These are phyloP conservation scores for Pelosia muscerda DNA, from an alignment of 2,888 invertebrate species.

Conservation along the genomic window DNA sequence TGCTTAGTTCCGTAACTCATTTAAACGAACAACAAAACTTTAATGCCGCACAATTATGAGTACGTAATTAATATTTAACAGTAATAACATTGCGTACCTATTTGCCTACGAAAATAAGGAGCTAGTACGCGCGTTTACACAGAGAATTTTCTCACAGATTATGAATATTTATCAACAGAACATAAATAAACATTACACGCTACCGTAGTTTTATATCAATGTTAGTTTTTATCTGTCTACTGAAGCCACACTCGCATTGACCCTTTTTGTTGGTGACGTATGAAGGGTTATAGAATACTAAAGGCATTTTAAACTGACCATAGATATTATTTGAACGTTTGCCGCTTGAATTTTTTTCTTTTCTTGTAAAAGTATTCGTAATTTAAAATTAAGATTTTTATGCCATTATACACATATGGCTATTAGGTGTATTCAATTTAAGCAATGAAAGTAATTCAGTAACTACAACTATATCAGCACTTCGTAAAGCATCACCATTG, in stretches of 20 bases:
- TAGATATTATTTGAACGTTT: not conserved
- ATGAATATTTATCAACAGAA: slow-evolving; percentile 45
- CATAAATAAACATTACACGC: slow-evolving; percentile 42
- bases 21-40: not conserved
- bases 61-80: slow-evolving; percentile 18
- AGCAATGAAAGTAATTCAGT: not conserved
- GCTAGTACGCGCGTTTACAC: slow-evolving; percentile 20
- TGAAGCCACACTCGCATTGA: not conserved
- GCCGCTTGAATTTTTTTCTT: not conserved
- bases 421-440: not conserved
- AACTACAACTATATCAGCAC: too few relatives aligned
- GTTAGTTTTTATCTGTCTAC: slow-evolving; percentile 15
- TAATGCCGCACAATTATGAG: slow-evolving; percentile 8
- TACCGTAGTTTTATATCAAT: slow-evolving; percentile 37
- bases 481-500: not conserved
- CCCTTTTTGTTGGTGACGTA: not conserved
- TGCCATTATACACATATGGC: not conserved
- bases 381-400: not conserved
- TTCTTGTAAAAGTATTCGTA: not conserved
- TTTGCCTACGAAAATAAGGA: slow-evolving; percentile 29
- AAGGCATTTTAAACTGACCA: not conserved
- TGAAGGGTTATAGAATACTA: not conserved
- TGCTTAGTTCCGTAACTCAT: slow-evolving; percentile 1
- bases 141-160: slow-evolving; percentile 44
- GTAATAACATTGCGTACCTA: slow-evolving; percentile 12